A percentile compares a stretch with the other conserved stretches of the same genome.
Evolutionary conservation across 2,113 vertebrate species (phyloP).

Genomic region (Anolis sagrei): DNA sequence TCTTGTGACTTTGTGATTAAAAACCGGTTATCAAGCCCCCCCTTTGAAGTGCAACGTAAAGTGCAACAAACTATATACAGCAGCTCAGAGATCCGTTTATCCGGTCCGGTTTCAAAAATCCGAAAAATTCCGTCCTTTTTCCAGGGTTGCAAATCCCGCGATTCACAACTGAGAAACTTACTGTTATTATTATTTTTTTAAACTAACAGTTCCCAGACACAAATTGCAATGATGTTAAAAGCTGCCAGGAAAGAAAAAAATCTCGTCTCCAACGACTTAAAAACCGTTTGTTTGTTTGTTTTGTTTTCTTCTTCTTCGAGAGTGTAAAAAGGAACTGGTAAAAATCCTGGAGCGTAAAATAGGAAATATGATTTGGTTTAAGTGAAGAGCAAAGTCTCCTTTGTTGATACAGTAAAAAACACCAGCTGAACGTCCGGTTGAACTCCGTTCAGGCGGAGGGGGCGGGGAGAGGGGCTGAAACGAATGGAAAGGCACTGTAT

Average conservation of each 20-base stretch:
- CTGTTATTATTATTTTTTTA: slow-evolving; percentile 63
- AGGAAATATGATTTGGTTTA: slow-evolving; percentile 98
- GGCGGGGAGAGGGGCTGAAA: no score
- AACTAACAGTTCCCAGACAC: slow-evolving; percentile 86
- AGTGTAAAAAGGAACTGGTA: slow-evolving; percentile 99
- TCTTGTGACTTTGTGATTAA: slow-evolving; percentile 91
- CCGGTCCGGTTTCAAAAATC: slow-evolving; percentile 83
- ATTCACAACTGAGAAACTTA: slow-evolving; percentile 77
- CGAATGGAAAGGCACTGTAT: slow-evolving; percentile 99
- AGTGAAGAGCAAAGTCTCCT: slow-evolving; percentile 97
- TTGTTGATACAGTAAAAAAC: slow-evolving; percentile 97
- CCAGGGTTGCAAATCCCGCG: slow-evolving; percentile 77
- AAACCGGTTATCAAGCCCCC: slow-evolving; percentile 91
- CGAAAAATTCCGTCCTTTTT: slow-evolving; percentile 78
- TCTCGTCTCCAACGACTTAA: slow-evolving; percentile 91
- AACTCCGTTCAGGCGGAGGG: slow-evolving; percentile 86
- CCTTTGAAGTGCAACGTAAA: slow-evolving; percentile 95
- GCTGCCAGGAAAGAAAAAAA: slow-evolving; percentile 88
- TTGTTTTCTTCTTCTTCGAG: no score
- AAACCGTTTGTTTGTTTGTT: slow-evolving; percentile 88
- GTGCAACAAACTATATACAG: slow-evolving; percentile 96
- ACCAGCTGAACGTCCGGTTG: slow-evolving; percentile 89
- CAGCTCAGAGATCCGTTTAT: slow-evolving; percentile 82
- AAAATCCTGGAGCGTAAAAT: slow-evolving; percentile 98
- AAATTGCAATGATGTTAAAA: slow-evolving; percentile 91